Base-by-base conservation (phyloP, 2,888 invertebrate genomes). In the Buathra laborator region DNA sequence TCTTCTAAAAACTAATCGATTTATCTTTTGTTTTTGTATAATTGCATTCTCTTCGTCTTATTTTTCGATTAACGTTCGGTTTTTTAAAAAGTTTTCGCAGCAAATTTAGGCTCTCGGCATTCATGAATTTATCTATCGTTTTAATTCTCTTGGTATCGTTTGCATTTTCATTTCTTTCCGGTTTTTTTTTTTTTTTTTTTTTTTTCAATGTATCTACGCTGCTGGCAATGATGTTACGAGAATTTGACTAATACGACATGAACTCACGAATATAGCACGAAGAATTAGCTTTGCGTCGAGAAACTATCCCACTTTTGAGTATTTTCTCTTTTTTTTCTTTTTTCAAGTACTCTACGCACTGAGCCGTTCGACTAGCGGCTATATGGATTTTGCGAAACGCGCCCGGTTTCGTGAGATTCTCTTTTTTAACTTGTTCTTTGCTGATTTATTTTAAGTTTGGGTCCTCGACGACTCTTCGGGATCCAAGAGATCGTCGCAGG, bases 401-500 rank as follows among this genome's bases (percentile, higher is more conserved):
- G 74, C 56, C 51, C 81, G 2, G 5, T 72, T 78, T 75, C 70
- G 43, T 70, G 71, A 74, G 66, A 68, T 79, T 78, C 32, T 78
- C 32, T 48, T 74, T 78, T 59, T 37, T 9, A 9, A 37, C 37
- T 37, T 37, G 46, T 32, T 79, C 56, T 16, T 46, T 16, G 32
- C 56, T 29, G 53, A n/a, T 72, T 9, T 48, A 24, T 37, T 68
- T 85, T 92, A 93, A 88, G 89, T 89, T 81, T 91, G 90, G 37
- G 90, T 89, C 88, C 91, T 91, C 37, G 93, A 92, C 24, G 93
- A 92, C 81, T 93, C 93, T 70, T 94, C 93, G n/a, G 93, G 92
- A 81, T 93, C 92, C 79, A 94, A 86, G 66, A 94, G 90, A 88
- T 94, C 94, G 75, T 94, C 93, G 67, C 93, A 93, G 9, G 93